Base-by-base conservation (phyloP, 2,113 vertebrate genomes). In the Leptodactylus fuscus region DNA sequence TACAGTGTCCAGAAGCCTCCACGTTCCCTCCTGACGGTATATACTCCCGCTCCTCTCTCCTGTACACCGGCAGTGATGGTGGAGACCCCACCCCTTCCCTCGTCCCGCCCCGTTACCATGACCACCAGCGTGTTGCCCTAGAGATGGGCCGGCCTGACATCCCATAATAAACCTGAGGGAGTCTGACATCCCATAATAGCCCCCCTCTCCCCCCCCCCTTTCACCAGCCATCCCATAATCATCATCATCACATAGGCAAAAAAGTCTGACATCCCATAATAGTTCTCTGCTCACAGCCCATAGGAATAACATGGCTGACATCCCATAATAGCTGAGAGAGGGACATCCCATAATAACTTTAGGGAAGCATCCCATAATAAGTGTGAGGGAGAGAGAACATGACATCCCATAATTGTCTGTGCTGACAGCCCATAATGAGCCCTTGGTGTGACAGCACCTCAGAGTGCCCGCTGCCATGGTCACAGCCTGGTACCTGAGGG, bases 161-260 rank as follows among this genome's bases (percentile, higher is more conserved):
- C 91, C 91, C 91, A 92, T 92, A 92, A 92, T 91, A 91, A 88
- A 85, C 75, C 46, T 32, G 32, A 70, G 60, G 83, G 75, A 94
- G 93, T 91, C 94, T 93, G 41, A 93, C 94, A 95, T 95, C 95
- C 95, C 95, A 85, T 85, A 79, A 78, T 85, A 79, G 15, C 22
- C 34, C 32, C 82, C 94, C 94, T 94, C 93, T 94, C 60, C 60
- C 60, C 60, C 13, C 13, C 8, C 5, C 13, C 24, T 94, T 88
- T 88, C 82, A 88, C 89, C 38, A 85, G 53, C 53, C 82, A 89
- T 89, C 90, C 90, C 90, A 89, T 89, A 89, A 90, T 91, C 88
- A 78, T 76, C 88, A 78, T 76, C 73, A 81, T 75, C 60, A 65
- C 29, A 65, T 24, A 62, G 10, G 24, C 9, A 12, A 29, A 32